phyloP scores from a whole-genome alignment of 1,140 invertebrate genomes.

The Drosophila mauritiana region DNA sequence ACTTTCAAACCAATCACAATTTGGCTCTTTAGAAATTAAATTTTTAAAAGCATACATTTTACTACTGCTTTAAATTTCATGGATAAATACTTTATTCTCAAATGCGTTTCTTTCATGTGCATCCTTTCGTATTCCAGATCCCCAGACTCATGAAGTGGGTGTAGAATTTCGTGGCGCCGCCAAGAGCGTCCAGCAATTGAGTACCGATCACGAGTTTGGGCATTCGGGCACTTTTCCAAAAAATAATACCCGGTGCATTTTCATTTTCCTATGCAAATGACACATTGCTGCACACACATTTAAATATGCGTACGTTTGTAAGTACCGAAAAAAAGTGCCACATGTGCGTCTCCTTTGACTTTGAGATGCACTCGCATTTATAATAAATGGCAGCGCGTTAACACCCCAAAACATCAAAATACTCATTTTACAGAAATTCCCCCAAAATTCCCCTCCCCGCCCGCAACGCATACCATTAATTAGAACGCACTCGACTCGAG shows the following conservation, averaged over 20 bases:
- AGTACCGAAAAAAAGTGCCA: conserved; percentile 22
- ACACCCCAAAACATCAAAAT: conserved; percentile 67
- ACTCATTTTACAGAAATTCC: conserved; percentile 79
- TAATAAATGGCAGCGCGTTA: conserved; percentile 80
- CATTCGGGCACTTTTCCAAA: conserved; percentile 24
- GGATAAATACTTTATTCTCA: neutral
- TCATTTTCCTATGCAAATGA: conserved; percentile 12
- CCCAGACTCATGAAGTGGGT: conserved; percentile 22
- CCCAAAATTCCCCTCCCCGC: conserved; percentile 36
- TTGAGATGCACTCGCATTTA: conserved; percentile 48
- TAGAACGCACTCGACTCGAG: conserved; percentile 47
- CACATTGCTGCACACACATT: conserved; percentile 9
- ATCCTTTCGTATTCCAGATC: conserved; percentile 14
- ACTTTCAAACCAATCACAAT: too few species aligned
- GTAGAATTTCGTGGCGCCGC: conserved; percentile 62
- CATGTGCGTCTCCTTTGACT: conserved; percentile 37
- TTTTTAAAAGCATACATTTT: neutral
- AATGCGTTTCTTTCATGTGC: conserved; percentile 1
- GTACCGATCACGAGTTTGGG: conserved; percentile 34
- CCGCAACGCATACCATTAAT: conserved; percentile 51
- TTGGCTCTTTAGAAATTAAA: too few species aligned
- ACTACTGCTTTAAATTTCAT: neutral
- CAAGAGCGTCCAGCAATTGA: conserved; percentile 49
- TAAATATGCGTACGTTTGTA: conserved; percentile 24
- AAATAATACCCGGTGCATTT: conserved; percentile 27